Evolutionary conservation across 2,888 invertebrate genomes (phyloP).

Genomic region (Dioctria linearis): DNA sequence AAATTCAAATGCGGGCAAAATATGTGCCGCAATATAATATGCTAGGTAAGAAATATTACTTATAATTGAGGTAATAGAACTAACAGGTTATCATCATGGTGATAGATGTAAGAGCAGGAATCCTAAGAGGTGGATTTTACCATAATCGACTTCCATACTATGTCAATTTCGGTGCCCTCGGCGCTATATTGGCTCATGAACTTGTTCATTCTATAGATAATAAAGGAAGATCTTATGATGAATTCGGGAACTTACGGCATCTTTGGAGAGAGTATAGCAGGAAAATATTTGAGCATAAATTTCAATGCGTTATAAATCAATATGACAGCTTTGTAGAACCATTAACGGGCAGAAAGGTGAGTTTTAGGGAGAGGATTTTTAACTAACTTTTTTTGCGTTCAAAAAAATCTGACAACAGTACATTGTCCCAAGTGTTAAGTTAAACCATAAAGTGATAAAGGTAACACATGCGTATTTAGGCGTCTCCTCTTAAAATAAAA

Average conservation of each 20-base stretch:
- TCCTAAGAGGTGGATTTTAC: slow-evolving; percentile 31
- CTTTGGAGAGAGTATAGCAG: slow-evolving; percentile 4
- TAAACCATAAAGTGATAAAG: no score
- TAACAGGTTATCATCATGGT: neutral
- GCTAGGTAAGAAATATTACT: slow-evolving; percentile 1
- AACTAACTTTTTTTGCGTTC: no score
- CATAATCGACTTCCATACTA: slow-evolving; percentile 27
- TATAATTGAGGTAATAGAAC: no score
- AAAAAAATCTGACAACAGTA: no score
- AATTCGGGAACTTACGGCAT: neutral
- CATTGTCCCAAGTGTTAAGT: no score
- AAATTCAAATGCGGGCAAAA: slow-evolving; percentile 21
- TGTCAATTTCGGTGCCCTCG: slow-evolving; percentile 43
- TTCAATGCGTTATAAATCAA: slow-evolving; percentile 29
- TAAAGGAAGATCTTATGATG: slow-evolving; percentile 24
- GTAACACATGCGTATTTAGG: no score
- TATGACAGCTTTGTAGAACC: slow-evolving; percentile 28
- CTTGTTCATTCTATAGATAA: slow-evolving; percentile 41
- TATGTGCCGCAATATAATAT: slow-evolving; percentile 29
- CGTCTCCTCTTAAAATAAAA: no score
- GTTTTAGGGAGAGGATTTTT: neutral
- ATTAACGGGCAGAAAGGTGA: slow-evolving; percentile 19
- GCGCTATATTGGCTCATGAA: slow-evolving; percentile 32
- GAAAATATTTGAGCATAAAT: slow-evolving; percentile 9
- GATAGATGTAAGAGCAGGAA: slow-evolving; percentile 23